These are phyloP conservation scores for Tyrannus savana DNA, from an alignment of 2,113 vertebrate genomes.

Conservation along the genomic window DNA sequence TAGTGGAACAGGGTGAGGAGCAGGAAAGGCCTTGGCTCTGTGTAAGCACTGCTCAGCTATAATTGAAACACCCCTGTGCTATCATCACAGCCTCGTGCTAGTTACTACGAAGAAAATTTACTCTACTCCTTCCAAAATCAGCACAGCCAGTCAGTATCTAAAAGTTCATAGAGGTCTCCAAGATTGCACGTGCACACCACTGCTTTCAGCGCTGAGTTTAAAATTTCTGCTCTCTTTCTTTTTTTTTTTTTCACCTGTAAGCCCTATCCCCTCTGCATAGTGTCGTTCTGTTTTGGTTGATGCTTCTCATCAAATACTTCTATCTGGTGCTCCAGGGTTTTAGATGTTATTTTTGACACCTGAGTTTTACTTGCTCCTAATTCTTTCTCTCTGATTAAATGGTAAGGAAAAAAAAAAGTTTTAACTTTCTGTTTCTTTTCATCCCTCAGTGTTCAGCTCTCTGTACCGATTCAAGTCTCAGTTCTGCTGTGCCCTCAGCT, in stretches of 20 bases:
- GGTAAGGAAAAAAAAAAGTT: not conserved
- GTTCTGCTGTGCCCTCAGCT: constrained; percentile 23
- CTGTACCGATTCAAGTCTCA: not conserved
- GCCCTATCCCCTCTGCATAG: not conserved
- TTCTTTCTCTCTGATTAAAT: constrained; percentile 49
- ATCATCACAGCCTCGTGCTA: not conserved
- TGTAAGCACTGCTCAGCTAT: not conserved
- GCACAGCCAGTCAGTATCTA: not conserved
- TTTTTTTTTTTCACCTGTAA: not conserved
- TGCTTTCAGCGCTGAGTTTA: not conserved
- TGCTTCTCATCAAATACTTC: not conserved
- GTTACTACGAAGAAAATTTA: not conserved
- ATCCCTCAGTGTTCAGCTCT: not conserved
- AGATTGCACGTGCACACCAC: not conserved
- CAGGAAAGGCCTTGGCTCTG: not conserved
- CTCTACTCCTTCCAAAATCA: not conserved
- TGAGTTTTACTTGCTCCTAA: constrained; percentile 22
- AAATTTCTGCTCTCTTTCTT: not conserved
- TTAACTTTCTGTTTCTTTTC: constrained; percentile 30
- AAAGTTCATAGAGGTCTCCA: not conserved
- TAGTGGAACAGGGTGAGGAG: not conserved
- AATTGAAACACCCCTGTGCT: not conserved
- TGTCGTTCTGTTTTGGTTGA: not conserved
- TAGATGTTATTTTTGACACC: constrained; percentile 41
- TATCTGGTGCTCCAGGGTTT: not conserved